These are phyloP conservation scores for Patiria miniata DNA, from an alignment of 35 echinoderm and acorn worm species.

Conservation along the genomic window DNA sequence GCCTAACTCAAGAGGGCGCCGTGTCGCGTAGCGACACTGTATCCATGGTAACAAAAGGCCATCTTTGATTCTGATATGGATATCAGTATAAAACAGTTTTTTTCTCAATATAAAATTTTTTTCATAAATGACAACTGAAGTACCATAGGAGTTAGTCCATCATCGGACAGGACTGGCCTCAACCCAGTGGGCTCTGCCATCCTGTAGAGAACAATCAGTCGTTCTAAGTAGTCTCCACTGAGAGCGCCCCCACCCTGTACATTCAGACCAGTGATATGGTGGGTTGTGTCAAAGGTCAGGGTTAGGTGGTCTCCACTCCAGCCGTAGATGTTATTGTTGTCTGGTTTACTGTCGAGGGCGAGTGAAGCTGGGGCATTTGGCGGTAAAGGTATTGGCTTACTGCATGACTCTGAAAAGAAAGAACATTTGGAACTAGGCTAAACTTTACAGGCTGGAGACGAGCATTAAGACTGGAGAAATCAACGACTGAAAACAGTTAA, in stretches of 20 bases:
- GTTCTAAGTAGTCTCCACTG: conserved; percentile 4
- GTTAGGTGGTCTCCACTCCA: not conserved
- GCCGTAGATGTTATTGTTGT: not conserved
- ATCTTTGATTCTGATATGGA: no score
- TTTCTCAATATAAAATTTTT: no score
- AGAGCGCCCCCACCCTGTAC: not conserved
- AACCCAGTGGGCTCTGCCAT: not conserved
- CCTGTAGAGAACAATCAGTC: not conserved
- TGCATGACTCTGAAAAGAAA: not conserved
- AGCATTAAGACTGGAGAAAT: no score
- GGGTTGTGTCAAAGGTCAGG: not conserved
- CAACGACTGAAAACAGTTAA: no score
- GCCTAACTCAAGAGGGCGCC: no score
- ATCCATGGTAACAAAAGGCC: no score
- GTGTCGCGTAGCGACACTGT: no score
- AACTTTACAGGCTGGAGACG: no score
- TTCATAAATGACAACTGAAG: no score
- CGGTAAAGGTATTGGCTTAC: not conserved
- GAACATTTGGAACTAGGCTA: not conserved
- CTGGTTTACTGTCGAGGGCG: not conserved
- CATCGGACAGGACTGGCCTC: not conserved
- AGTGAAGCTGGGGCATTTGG: not conserved
- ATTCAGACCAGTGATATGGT: not conserved
- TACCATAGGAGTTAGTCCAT: not conserved
- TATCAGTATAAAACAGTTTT: no score